These are phyloP conservation scores for Engraulis encrasicolus DNA, from an alignment of 2,113 vertebrate genomes.

Conservation along the genomic window DNA sequence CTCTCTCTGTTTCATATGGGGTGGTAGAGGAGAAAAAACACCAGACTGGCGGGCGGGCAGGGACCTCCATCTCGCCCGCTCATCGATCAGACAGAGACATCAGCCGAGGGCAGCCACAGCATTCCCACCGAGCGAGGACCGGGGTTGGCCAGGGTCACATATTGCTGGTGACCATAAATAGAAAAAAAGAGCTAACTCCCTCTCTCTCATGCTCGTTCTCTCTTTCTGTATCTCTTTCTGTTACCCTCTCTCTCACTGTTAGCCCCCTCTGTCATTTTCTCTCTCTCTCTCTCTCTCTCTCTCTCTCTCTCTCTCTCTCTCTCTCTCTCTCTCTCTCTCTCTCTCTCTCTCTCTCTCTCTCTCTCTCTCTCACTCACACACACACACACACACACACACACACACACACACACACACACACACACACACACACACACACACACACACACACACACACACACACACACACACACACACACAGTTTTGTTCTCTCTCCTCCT, in stretches of 20 bases:
- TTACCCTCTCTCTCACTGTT: no score
- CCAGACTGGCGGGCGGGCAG: conserved; percentile 37
- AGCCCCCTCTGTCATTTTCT: not conserved
- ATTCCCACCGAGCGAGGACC: not conserved
- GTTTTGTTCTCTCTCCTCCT: no score
- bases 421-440: no score
- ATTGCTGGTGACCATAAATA: conserved; percentile 9
- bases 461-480: no score
- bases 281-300: not conserved
- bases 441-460: no score
- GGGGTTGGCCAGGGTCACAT: not conserved
- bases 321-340: not conserved
- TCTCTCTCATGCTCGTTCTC: no score
- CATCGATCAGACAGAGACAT: conserved; percentile 47
- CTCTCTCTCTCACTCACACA: no score
- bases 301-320: not conserved
- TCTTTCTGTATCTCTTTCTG: no score
- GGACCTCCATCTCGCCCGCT: conserved; percentile 38
- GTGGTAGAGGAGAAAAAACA: conserved; percentile 41
- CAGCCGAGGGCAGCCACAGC: conserved; percentile 34
- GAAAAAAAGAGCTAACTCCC: not conserved
- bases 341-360: no score
- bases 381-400: no score
- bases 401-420: no score
- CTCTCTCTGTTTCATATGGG: conserved; percentile 8